Conservation (phyloP, 2,888 invertebrate species). For the Erpobdella octoculata region DNA sequence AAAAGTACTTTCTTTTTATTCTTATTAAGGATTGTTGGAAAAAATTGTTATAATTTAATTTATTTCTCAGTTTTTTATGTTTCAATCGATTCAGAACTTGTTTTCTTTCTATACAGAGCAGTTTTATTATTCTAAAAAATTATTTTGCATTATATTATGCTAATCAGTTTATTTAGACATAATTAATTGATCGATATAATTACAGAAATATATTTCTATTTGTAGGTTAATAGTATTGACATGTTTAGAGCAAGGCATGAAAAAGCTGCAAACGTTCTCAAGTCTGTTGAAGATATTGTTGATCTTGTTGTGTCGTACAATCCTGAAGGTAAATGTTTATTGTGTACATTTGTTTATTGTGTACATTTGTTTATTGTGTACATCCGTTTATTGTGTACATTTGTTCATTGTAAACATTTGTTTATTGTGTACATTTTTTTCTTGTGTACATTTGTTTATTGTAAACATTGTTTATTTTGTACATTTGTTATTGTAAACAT, state of each 20-base stretch:
- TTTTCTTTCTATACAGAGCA: too few relatives aligned
- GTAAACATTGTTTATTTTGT: not conserved
- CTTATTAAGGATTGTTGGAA: too few relatives aligned
- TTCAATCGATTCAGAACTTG: too few relatives aligned
- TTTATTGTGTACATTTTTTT: too few relatives aligned
- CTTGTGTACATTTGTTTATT: too few relatives aligned
- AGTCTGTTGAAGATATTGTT: constrained; percentile 70
- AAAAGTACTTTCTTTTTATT: too few relatives aligned
- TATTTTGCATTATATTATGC: too few relatives aligned
- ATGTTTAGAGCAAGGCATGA: constrained; percentile 89
- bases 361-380: not conserved
- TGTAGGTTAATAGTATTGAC: constrained; percentile 70
- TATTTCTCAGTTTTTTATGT: too few relatives aligned
- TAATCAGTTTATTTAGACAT: not conserved
- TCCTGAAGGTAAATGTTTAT: constrained; percentile 64
- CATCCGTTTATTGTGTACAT: not conserved
- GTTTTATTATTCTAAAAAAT: too few relatives aligned
- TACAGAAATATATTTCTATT: not conserved
- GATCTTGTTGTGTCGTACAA: constrained; percentile 86
- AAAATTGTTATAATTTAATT: too few relatives aligned
- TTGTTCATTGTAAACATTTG: not conserved
- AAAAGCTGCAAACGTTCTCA: constrained; percentile 85
- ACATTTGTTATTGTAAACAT: not conserved
- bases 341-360: not conserved
- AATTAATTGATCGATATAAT: not conserved